These are phyloP conservation scores for Norana najaformis DNA, from an alignment of 2,888 invertebrate genomes.

Conservation along the genomic window DNA sequence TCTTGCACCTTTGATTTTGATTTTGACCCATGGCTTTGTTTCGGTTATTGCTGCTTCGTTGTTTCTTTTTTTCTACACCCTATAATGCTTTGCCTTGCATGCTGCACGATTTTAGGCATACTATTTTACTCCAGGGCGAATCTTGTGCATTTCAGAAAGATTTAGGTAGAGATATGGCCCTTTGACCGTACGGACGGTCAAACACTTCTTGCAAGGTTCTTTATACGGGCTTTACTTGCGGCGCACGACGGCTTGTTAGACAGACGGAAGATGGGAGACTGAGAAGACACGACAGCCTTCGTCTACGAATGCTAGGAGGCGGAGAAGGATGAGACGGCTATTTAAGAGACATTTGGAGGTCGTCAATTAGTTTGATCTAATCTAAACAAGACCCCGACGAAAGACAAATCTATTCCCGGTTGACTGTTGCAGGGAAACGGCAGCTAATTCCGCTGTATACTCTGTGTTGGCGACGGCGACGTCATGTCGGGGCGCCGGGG, in stretches of 20 bases:
- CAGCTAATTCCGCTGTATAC: background rate
- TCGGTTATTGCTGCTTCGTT: background rate
- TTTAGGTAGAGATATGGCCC: background rate
- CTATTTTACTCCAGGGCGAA: too few relatives aligned
- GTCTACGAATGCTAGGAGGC: background rate
- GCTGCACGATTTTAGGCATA: background rate
- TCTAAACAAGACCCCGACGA: background rate
- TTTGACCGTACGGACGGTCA: background rate
- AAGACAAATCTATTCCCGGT: background rate
- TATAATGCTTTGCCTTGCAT: background rate
- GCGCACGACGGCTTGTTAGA: slow-evolving; percentile 5
- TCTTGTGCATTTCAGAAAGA: background rate
- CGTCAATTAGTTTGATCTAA: slow-evolving; percentile 13
- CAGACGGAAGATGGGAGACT: background rate
- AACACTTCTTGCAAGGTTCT: background rate
- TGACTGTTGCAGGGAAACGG: background rate
- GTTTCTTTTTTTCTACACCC: background rate
- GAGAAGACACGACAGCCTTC: background rate
- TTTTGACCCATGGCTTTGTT: background rate
- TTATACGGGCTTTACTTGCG: background rate
- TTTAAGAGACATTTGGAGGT: background rate
- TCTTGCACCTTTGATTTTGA: background rate
- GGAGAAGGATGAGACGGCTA: background rate
- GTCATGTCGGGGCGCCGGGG: background rate
- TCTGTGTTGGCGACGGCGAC: background rate